Evolutionary conservation across 2,888 invertebrate species (phyloP).

Genomic region (Gnatocerus cornutus): DNA sequence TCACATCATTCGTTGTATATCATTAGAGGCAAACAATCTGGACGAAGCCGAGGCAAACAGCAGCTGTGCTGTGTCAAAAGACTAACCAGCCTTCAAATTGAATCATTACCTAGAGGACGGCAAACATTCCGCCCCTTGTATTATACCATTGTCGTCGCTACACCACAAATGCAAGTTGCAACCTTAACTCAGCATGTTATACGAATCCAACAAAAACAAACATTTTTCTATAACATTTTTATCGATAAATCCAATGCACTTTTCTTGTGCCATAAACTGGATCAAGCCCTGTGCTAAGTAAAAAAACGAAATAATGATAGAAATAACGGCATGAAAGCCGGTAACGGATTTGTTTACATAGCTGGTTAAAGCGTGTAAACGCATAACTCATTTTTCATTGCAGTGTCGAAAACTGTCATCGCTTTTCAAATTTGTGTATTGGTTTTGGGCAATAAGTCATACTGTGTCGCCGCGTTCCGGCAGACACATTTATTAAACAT

Average conservation of each 20-base stretch:
- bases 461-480: conserved; percentile 15
- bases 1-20: conserved; percentile 10
- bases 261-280: conserved; percentile 3
- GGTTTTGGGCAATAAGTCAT: conserved; percentile 45
- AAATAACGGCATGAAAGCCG: conserved; percentile 34
- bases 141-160: conserved; percentile 64
- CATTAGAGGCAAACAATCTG: conserved; percentile 21
- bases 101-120: conserved; percentile 70
- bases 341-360: conserved; percentile 36
- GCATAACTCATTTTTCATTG: conserved; percentile 52
- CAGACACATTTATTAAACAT: conserved; percentile 38
- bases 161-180: conserved; percentile 61
- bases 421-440: conserved; percentile 55
- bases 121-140: conserved; percentile 70
- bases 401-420: conserved; percentile 52
- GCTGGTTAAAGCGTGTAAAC: conserved; percentile 45
- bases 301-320: conserved; percentile 24
- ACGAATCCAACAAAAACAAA: conserved; percentile 54
- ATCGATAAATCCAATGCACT: neutral
- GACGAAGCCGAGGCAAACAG: conserved; percentile 62
- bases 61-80: conserved; percentile 70
- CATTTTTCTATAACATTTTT: conserved; percentile 10
- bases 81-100: conserved; percentile 71
- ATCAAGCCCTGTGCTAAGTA: conserved; percentile 5
- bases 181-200: conserved; percentile 52